Evolutionary conservation across 2,797 vertebrate species (phyloP).

Genomic region (Amblyopsis hoosieri): DNA sequence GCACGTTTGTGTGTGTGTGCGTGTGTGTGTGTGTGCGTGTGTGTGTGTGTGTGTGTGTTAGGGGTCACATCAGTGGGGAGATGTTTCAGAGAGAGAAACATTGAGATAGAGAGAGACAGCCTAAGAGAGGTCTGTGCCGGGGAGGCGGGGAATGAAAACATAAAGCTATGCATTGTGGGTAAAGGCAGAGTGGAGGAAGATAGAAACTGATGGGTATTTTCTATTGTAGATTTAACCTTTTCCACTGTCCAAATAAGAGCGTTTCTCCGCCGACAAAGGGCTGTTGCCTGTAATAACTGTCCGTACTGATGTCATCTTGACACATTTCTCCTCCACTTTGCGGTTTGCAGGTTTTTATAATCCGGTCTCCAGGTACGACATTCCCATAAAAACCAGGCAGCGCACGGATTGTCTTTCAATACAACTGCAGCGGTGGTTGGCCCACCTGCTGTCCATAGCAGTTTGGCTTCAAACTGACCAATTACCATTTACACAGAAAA

Average conservation of each 20-base stretch:
- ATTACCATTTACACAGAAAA: too few species aligned
- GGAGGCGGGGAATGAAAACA: constrained; percentile 23
- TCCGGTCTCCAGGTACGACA: too few species aligned
- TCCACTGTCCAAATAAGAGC: too few species aligned
- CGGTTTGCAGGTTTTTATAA: too few species aligned
- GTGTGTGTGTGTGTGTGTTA: constrained; percentile 17
- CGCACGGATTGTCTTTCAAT: too few species aligned
- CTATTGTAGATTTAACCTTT: not conserved
- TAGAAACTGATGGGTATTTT: not conserved
- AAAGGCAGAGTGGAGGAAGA: constrained; percentile 5
- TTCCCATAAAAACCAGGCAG: too few species aligned
- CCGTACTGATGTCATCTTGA: too few species aligned
- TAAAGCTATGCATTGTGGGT: constrained; percentile 6
- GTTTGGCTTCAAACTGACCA: too few species aligned
- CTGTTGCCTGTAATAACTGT: not conserved
- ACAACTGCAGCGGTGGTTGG: too few species aligned
- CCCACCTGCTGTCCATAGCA: too few species aligned
- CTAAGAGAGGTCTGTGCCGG: constrained; percentile 23
- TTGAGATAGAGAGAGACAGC: constrained; percentile 37
- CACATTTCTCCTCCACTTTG: too few species aligned
- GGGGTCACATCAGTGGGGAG: constrained; percentile 32
- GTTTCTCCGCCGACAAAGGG: not conserved
- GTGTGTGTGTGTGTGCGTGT: constrained; percentile 22
- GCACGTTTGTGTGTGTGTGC: constrained; percentile 10
- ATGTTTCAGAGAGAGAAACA: constrained; percentile 39